Evolutionary conservation across 2,113 vertebrate genomes (phyloP).

Genomic region (Colossoma macropomum): DNA sequence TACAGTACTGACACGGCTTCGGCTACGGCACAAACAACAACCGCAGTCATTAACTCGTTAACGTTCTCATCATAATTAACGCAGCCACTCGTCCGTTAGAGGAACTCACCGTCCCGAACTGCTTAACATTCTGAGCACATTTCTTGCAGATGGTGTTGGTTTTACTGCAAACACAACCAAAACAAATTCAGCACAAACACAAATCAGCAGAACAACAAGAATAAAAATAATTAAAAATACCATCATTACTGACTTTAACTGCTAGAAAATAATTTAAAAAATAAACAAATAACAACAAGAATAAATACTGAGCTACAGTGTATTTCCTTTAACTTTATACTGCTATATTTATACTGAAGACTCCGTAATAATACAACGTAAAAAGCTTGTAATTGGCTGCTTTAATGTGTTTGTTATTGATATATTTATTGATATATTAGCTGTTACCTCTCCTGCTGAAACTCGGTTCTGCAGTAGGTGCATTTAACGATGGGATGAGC

Average conservation of each 20-base stretch:
- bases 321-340: too few species aligned
- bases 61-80: neutral
- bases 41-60: neutral
- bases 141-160: slow-evolving; percentile 99
- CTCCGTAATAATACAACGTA: too few species aligned
- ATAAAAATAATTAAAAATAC: too few species aligned
- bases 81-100: neutral
- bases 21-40: slow-evolving; percentile 77
- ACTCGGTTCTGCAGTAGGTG: slow-evolving; percentile 96
- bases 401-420: neutral
- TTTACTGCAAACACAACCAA: slow-evolving; percentile 83
- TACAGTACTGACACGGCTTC: slow-evolving; percentile 99
- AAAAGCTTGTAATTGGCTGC: too few species aligned
- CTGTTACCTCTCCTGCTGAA: slow-evolving; percentile 95
- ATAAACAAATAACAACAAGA: too few species aligned
- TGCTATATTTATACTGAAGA: too few species aligned
- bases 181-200: neutral
- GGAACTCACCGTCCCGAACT: slow-evolving; percentile 93
- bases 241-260: too few species aligned
- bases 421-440: too few species aligned
- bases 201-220: neutral
- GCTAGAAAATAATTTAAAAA: too few species aligned
- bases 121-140: slow-evolving; percentile 98
- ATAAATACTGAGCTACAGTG: too few species aligned
- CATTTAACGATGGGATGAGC: slow-evolving; percentile 98